Evolutionary conservation across 2,113 vertebrate species (phyloP).

Genomic region (Machaerirhynchus nigripectus): DNA sequence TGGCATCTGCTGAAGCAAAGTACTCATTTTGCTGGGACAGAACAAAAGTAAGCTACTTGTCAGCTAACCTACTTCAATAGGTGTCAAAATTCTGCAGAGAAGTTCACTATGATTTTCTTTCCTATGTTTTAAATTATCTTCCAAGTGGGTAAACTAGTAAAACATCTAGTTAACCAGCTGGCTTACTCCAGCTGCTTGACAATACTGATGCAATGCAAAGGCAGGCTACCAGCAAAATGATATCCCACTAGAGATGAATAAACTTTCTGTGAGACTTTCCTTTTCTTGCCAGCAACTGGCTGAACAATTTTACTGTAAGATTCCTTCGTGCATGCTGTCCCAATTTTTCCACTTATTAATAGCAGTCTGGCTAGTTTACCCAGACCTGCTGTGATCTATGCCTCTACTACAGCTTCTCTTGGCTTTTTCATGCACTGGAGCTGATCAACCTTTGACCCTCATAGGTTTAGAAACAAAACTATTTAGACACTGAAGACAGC

Average conservation of each 20-base stretch:
- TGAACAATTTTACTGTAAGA: background rate
- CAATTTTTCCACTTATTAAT: background rate
- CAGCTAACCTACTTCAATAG: background rate
- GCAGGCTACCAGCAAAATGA: background rate
- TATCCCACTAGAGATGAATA: background rate
- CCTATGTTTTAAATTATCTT: background rate
- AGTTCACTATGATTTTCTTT: background rate
- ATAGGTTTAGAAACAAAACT: constrained; percentile 24
- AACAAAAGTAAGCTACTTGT: constrained; percentile 49
- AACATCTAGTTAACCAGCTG: background rate
- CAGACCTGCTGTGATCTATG: background rate
- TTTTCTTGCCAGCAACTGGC: background rate
- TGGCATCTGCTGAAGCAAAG: constrained; percentile 61
- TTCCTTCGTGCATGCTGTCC: background rate
- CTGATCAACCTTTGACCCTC: background rate
- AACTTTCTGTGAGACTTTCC: background rate
- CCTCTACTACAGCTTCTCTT: background rate
- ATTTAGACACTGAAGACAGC: background rate
- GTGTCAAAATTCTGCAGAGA: background rate
- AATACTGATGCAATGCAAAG: background rate
- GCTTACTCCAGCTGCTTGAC: background rate
- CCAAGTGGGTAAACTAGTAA: background rate
- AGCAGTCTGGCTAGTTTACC: background rate
- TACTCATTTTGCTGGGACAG: constrained; percentile 33
- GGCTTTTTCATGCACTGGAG: background rate